These are phyloP conservation scores for Heterotis niloticus DNA, from an alignment of 2,113 vertebrate genomes.

Conservation along the genomic window DNA sequence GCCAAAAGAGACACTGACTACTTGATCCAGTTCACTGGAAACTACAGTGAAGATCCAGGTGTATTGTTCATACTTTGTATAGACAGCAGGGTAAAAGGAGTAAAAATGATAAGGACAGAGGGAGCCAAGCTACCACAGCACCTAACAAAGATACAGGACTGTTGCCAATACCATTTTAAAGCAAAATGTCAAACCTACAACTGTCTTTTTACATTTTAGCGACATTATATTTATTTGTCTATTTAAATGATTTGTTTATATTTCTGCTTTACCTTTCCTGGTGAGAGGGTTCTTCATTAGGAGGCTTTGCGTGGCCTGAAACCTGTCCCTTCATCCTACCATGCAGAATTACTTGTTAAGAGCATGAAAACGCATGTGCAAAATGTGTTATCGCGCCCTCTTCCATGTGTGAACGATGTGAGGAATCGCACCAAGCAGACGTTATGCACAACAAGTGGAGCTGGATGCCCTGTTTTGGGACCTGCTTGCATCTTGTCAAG, in stretches of 20 bases:
- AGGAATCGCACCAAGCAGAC: conserved; percentile 30
- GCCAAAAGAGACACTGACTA: no score
- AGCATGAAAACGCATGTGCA: conserved; percentile 24
- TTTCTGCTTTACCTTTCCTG: conserved; percentile 11
- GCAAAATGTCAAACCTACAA: no score
- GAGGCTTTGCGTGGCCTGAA: neutral
- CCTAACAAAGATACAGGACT: no score
- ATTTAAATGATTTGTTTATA: conserved; percentile 5
- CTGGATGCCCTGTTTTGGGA: neutral
- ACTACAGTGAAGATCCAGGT: no score
- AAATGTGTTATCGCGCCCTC: conserved; percentile 34
- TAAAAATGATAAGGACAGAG: no score
- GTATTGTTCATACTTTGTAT: no score
- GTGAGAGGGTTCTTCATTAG: conserved; percentile 19
- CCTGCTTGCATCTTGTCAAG: conserved; percentile 6
- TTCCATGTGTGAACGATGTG: conserved; percentile 25
- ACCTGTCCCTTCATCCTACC: conserved; percentile 5
- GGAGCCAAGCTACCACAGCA: no score
- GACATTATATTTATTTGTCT: no score
- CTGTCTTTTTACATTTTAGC: no score
- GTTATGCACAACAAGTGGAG: neutral
- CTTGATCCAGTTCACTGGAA: no score
- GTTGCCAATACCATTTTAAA: no score
- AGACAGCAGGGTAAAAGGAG: no score
- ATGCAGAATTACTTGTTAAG: conserved; percentile 30